Conservation (phyloP, 2,113 vertebrate species). For the Oncorhynchus tshawytscha region DNA sequence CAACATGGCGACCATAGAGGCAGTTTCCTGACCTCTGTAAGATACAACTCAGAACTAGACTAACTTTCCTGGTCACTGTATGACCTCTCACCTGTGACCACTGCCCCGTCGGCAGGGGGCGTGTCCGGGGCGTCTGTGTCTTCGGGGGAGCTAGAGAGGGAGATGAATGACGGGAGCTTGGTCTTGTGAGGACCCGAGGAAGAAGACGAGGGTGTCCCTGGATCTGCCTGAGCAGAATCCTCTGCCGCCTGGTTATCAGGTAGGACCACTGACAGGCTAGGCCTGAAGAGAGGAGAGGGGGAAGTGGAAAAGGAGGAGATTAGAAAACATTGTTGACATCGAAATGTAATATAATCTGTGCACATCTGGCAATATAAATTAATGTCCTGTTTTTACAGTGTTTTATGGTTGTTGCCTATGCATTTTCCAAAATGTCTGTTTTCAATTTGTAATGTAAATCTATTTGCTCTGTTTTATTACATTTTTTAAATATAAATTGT, state of each 20-base stretch:
- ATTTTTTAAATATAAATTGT: no score
- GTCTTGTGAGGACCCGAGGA: conserved; percentile 16
- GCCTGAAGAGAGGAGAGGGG: conserved; percentile 24
- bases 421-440: no score
- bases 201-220: conserved; percentile 13
- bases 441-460: no score
- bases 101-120: conserved; percentile 4
- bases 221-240: conserved; percentile 10
- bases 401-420: no score
- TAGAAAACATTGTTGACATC: no score
- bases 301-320: no score
- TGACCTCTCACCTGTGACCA: conserved; percentile 73
- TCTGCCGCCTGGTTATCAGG: background rate
- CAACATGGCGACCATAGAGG: no score
- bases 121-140: conserved; percentile 54
- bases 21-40: no score
- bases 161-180: conserved; percentile 88
- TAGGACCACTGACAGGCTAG: conserved; percentile 20
- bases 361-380: no score
- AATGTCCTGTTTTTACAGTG: no score
- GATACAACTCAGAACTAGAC: background rate
- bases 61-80: background rate
- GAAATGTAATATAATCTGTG: no score
- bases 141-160: conserved; percentile 80
- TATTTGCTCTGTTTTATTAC: no score